Conservation (phyloP, 2,888 invertebrate species). For the Ceriagrion tenellum region DNA sequence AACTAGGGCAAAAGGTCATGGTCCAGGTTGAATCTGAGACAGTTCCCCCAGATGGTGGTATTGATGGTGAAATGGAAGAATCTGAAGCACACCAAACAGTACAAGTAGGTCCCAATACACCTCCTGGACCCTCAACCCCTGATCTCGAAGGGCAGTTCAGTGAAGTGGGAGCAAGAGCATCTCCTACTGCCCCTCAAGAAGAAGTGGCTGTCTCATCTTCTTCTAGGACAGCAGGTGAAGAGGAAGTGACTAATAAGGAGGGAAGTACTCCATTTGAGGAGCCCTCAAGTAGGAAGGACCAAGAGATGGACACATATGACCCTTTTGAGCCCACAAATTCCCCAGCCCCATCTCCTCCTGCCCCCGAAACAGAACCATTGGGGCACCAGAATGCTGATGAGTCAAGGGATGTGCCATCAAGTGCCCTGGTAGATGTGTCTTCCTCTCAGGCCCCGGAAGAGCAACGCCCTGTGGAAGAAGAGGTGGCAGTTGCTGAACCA, state of each 20-base stretch:
- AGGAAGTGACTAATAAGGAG: not conserved
- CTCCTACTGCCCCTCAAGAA: conserved; percentile 68
- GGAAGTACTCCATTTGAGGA: conserved; percentile 41
- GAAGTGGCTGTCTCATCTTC: conserved; percentile 39
- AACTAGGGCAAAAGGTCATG: conserved; percentile 27
- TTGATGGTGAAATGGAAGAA: conserved; percentile 72
- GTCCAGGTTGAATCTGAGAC: conserved; percentile 67
- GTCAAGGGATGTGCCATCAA: conserved; percentile 43
- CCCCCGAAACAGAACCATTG: conserved; percentile 69
- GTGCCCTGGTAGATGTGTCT: conserved; percentile 65
- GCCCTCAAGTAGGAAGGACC: conserved; percentile 78
- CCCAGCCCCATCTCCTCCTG: conserved; percentile 71
- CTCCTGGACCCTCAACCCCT: conserved; percentile 84
- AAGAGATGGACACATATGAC: conserved; percentile 86
- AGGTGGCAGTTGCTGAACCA: conserved; percentile 55
- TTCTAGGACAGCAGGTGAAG: conserved; percentile 19
- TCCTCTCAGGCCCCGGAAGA: conserved; percentile 37
- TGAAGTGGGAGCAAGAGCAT: not conserved
- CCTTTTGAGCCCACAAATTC: conserved; percentile 95
- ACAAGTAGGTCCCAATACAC: conserved; percentile 86
- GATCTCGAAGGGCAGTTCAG: conserved; percentile 15
- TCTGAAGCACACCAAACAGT: conserved; percentile 74
- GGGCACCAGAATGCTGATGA: conserved; percentile 72
- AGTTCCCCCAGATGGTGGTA: conserved; percentile 73
- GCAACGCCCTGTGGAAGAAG: conserved; percentile 45